phyloP scores from a whole-genome alignment of 2,797 vertebrate species.

The Pipistrellus pipistrellus region DNA sequence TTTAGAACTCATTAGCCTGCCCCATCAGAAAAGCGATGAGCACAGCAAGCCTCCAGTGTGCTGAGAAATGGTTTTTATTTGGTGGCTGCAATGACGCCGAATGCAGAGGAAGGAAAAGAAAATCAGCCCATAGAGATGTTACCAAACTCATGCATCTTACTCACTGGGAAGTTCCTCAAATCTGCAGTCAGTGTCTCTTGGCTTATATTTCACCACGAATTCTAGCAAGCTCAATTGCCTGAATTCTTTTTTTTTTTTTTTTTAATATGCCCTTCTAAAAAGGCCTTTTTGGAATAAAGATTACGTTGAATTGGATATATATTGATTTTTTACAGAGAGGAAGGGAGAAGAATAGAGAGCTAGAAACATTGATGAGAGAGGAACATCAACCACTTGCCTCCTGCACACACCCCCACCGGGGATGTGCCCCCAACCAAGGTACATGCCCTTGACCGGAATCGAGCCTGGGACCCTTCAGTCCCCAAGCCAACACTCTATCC shows the following conservation, averaged over 20 bases:
- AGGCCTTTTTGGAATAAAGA: neutral
- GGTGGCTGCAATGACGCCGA: neutral
- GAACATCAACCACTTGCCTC: no score
- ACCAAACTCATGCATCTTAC: neutral
- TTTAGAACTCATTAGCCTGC: neutral
- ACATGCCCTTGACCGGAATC: no score
- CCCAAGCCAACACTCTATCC: neutral
- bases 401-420: no score
- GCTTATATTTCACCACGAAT: neutral
- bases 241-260: neutral
- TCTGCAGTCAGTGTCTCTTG: neutral
- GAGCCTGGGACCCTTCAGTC: no score
- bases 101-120: slow-evolving; percentile 36
- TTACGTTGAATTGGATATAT: neutral
- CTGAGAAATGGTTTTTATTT: neutral
- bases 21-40: neutral
- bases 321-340: no score
- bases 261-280: no score
- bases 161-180: neutral
- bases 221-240: neutral
- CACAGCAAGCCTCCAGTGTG: neutral
- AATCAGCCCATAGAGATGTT: neutral
- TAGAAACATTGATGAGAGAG: no score
- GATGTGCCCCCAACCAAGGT: no score
- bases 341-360: no score